These are phyloP conservation scores for Lamellibrachia satsuma DNA, from an alignment of 2,888 invertebrate genomes.

Conservation along the genomic window DNA sequence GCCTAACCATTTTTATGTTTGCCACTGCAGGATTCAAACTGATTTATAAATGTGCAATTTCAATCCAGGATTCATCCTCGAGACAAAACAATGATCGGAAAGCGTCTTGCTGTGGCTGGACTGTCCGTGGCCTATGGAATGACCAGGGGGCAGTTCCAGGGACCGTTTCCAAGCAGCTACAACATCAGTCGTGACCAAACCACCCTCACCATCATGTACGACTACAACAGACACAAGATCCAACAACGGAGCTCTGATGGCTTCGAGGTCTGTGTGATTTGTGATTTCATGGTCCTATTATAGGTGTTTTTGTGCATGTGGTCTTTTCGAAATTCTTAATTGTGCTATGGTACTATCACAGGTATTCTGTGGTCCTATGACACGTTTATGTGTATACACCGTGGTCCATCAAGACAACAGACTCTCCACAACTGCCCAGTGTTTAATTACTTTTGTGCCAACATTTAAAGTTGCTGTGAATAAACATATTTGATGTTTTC, in stretches of 20 bases:
- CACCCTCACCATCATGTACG: neutral
- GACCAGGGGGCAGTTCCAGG: neutral
- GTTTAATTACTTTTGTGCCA: too few relatives aligned
- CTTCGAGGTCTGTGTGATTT: neutral
- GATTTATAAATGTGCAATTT: neutral
- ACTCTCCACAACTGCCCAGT: too few relatives aligned
- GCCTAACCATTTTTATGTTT: neutral
- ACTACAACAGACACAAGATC: slow-evolving; percentile 4
- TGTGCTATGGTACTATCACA: too few relatives aligned
- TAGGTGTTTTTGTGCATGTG: too few relatives aligned
- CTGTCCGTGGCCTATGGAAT: slow-evolving; percentile 13
- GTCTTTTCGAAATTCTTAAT: too few relatives aligned
- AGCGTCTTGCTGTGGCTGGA: slow-evolving; percentile 6
- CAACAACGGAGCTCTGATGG: neutral
- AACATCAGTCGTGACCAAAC: neutral
- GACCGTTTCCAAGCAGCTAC: slow-evolving; percentile 23
- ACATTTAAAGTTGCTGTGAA: too few relatives aligned
- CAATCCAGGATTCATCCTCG: slow-evolving; percentile 36
- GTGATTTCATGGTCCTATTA: neutral
- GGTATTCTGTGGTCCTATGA: too few relatives aligned
- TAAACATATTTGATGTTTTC: too few relatives aligned
- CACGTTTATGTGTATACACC: too few relatives aligned
- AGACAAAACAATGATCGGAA: neutral
- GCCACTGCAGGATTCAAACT: neutral
- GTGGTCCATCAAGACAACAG: too few relatives aligned